Evolutionary conservation across 1,140 invertebrate species (phyloP).

Genomic region (Zaprionus inermis): DNA sequence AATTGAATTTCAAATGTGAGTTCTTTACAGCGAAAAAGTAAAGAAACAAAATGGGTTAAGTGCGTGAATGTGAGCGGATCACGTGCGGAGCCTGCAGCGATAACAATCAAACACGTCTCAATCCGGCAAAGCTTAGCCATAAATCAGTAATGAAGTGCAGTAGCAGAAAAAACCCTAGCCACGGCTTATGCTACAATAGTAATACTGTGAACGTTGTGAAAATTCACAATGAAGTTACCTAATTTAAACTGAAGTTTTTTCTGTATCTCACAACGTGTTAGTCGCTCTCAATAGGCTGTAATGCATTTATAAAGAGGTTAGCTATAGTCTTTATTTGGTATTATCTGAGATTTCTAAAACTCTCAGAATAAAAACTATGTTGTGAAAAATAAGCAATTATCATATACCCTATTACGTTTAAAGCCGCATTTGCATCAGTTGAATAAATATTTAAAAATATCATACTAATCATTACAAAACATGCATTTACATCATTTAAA

Average conservation of each 20-base stretch:
- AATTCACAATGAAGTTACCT: slow-evolving; percentile 5
- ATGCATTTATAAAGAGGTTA: no score
- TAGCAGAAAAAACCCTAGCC: slow-evolving; percentile 1
- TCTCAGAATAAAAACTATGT: no score
- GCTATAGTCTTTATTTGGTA: no score
- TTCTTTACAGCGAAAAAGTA: slow-evolving; percentile 1
- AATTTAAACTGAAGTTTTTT: neutral
- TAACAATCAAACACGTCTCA: slow-evolving; percentile 8
- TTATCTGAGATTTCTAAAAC: no score
- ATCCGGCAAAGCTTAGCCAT: slow-evolving; percentile 23
- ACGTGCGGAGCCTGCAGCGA: slow-evolving; percentile 43
- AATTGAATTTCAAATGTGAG: neutral
- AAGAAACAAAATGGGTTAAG: slow-evolving; percentile 2
- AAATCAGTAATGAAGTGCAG: slow-evolving; percentile 50
- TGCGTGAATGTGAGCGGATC: slow-evolving; percentile 28
- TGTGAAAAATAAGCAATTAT: no score
- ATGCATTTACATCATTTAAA: neutral
- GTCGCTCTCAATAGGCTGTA: no score
- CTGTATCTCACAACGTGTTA: no score
- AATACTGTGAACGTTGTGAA: slow-evolving; percentile 10
- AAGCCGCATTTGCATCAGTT: neutral
- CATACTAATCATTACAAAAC: no score
- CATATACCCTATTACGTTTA: neutral
- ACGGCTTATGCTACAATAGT: neutral
- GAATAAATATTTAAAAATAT: neutral